These are phyloP conservation scores for Oxycera nigricornis DNA, from an alignment of 2,888 invertebrate species.

Conservation along the genomic window DNA sequence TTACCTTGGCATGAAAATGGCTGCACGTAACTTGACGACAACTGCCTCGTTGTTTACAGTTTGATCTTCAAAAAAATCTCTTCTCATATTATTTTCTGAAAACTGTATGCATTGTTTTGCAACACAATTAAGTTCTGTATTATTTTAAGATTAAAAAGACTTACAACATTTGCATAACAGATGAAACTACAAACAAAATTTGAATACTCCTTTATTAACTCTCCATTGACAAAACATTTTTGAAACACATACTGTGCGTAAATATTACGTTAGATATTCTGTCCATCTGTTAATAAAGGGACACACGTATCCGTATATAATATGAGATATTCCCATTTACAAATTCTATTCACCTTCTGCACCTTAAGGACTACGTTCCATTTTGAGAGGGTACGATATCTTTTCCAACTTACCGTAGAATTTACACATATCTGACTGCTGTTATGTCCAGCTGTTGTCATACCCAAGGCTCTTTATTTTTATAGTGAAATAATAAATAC, in stretches of 20 bases:
- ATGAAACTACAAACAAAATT: not conserved
- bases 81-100: too few relatives aligned
- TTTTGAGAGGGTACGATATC: too few relatives aligned
- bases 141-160: not conserved
- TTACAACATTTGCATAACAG: not conserved
- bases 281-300: slow-evolving; percentile 34
- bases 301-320: slow-evolving; percentile 34
- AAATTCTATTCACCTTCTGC: slow-evolving; percentile 37
- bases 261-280: not conserved
- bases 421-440: slow-evolving; percentile 44
- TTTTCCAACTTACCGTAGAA: slow-evolving; percentile 21
- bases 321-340: slow-evolving; percentile 41
- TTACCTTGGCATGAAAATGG: slow-evolving; percentile 33
- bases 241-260: not conserved
- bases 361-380: slow-evolving; percentile 31
- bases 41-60: not conserved
- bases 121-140: not conserved
- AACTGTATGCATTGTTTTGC: not conserved
- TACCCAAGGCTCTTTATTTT: slow-evolving; percentile 47
- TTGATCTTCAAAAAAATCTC: not conserved
- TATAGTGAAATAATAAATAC: slow-evolving; percentile 47
- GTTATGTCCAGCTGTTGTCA: slow-evolving; percentile 47
- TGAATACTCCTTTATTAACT: too few relatives aligned
- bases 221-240: too few relatives aligned
- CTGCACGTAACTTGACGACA: not conserved